Evolutionary conservation across 2,113 vertebrate genomes (phyloP), one percentile per base, ranked within the genome.

Genomic region (Solea solea): DNA sequence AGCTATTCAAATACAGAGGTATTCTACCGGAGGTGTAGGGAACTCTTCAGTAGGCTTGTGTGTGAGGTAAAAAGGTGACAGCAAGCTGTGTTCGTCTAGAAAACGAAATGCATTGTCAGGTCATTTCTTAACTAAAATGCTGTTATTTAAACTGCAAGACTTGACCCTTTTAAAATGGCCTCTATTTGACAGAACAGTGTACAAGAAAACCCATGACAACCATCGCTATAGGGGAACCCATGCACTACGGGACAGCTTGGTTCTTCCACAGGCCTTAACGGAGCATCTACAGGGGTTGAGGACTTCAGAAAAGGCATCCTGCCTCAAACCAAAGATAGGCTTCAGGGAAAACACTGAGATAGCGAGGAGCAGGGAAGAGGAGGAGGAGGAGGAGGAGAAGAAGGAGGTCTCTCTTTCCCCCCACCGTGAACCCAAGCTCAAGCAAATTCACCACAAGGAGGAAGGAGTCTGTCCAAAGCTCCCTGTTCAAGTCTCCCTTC

Each of bases 401-500:
- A 64, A 69, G 63, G 58, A 56, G 61, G 25, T 62, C 64, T 81
- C 63, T 54, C 21, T 21, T 21, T 61, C 60, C 42, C 72, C 64
- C 71, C 65, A 48, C 27, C 45, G 14, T 52, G 48, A 74, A 85
- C 74, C 86, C 73, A 14, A 68, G 78, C 80, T 78, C 73, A 92
- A 93, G 91, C 91, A 91, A 94, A 93, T 94, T 93, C 85, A 74
- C 85, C 77, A 75, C 79, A 86, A 85, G 90, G 86, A 45, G 86
- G 28, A 53, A 65, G 64, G 55, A 82, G 86, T 83, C 78, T 58
- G 51, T 84, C 79, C 84, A 65, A 81, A 64, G 59, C 79, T 59
- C 78, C 93, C 91, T 91, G 92, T 94, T 94, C 92, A 58, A 88
- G 92, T 92, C 83, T 80, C 88, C 94, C 93, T 72, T 72, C 64